These are phyloP conservation scores for Psittacara wagleri DNA, from an alignment of 2,113 vertebrate species.

Conservation along the genomic window DNA sequence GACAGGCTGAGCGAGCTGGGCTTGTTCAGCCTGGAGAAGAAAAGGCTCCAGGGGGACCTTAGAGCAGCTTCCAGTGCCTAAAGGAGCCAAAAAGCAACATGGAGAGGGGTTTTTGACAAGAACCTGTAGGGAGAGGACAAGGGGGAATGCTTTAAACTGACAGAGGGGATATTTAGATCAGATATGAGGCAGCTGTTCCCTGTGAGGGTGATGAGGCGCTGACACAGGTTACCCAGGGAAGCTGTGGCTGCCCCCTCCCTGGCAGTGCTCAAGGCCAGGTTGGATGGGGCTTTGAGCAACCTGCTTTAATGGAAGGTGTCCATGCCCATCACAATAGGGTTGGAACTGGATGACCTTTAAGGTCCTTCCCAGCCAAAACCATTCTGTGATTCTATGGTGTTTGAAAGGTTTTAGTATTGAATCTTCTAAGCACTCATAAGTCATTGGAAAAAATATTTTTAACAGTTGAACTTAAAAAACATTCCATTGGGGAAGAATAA, in stretches of 20 bases:
- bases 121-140: not conserved
- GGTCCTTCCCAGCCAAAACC: not conserved
- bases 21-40: not conserved
- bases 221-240: not conserved
- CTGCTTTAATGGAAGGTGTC: not conserved
- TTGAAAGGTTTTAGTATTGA: not conserved
- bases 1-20: not conserved
- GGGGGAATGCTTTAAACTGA: not conserved
- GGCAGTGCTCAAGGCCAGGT: not conserved
- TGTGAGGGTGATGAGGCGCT: not conserved
- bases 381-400: not conserved
- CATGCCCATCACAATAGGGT: not conserved
- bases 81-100: not conserved
- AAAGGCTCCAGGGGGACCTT: not conserved
- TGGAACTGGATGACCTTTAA: not conserved
- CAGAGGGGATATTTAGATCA: not conserved
- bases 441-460: not conserved
- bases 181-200: not conserved
- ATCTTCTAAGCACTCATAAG: accelerated
- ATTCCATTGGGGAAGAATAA: not conserved
- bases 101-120: not conserved
- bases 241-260: not conserved
- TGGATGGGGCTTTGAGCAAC: not conserved
- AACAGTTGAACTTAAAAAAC: not conserved
- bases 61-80: not conserved